A percentile compares a stretch with the other conserved stretches of the same genome.
These are phyloP conservation scores for Xanthorhoe spadicearia DNA, from an alignment of 2,888 invertebrate species.

Conservation along the genomic window DNA sequence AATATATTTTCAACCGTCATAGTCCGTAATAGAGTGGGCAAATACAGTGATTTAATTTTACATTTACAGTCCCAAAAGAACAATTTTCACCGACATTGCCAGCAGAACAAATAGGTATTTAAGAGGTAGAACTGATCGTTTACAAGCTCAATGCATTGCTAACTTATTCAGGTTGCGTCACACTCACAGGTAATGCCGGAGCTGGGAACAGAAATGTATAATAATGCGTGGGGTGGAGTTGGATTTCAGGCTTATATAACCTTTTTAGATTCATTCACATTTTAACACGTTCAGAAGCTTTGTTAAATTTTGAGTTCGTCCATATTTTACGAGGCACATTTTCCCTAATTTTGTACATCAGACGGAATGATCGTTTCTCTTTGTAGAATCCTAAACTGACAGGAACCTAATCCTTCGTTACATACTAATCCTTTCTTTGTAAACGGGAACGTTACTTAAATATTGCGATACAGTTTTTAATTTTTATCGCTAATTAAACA, in stretches of 20 bases:
- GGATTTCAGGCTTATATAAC: background rate
- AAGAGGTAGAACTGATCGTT: background rate
- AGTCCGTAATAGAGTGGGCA: background rate
- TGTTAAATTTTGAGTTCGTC: background rate
- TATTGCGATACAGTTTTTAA: too few species aligned
- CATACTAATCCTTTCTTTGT: background rate
- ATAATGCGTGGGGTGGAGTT: slow-evolving; percentile 12
- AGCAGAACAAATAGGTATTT: background rate
- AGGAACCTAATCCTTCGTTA: background rate
- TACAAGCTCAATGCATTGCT: slow-evolving; percentile 18
- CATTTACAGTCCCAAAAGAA: background rate
- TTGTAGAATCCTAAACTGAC: background rate
- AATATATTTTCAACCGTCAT: background rate
- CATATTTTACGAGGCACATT: background rate
- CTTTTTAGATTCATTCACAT: background rate
- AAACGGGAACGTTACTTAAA: background rate
- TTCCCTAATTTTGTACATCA: background rate
- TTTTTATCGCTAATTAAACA: too few species aligned
- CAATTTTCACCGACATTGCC: slow-evolving; percentile 7
- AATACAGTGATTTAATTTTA: background rate
- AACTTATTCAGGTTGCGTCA: slow-evolving; percentile 25
- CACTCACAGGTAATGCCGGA: slow-evolving; percentile 10
- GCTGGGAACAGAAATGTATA: slow-evolving; percentile 17
- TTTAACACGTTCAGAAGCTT: background rate
- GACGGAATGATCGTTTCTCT: background rate